These are phyloP conservation scores for Macrotis lagotis DNA, from an alignment of 2,113 vertebrate genomes.

Conservation along the genomic window DNA sequence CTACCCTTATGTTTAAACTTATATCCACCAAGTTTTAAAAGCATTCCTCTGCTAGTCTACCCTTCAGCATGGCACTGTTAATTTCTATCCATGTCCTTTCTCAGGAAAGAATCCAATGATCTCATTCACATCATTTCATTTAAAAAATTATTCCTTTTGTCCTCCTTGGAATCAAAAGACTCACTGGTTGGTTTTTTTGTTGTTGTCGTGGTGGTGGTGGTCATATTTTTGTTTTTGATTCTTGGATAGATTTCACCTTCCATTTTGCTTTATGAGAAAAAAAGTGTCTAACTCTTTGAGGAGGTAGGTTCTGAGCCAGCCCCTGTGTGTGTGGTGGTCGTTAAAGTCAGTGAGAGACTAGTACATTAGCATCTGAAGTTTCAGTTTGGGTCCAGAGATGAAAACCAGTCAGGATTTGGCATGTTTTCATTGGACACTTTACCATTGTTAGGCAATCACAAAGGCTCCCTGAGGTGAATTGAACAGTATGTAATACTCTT, in stretches of 20 bases:
- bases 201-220: neutral
- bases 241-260: constrained; percentile 25
- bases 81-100: neutral
- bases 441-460: constrained; percentile 50
- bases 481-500: constrained; percentile 66
- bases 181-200: neutral
- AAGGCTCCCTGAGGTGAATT: constrained; percentile 29
- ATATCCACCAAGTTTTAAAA: neutral
- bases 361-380: constrained; percentile 18
- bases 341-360: neutral
- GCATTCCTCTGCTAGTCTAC: neutral
- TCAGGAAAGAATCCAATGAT: neutral
- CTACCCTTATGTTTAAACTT: neutral
- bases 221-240: neutral
- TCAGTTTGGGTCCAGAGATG: constrained; percentile 23
- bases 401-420: constrained; percentile 3
- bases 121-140: neutral
- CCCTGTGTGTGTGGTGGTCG: neutral
- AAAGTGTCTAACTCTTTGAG: constrained; percentile 20
- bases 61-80: neutral
- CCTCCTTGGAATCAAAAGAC: neutral
- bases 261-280: constrained; percentile 37
- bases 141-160: neutral
- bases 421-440: constrained; percentile 59
- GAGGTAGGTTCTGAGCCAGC: neutral